A percentile compares a stretch with the other conserved stretches of the same genome.
Conservation (phyloP, 2,113 vertebrate species). For the Microcebus lehilahytsara region DNA sequence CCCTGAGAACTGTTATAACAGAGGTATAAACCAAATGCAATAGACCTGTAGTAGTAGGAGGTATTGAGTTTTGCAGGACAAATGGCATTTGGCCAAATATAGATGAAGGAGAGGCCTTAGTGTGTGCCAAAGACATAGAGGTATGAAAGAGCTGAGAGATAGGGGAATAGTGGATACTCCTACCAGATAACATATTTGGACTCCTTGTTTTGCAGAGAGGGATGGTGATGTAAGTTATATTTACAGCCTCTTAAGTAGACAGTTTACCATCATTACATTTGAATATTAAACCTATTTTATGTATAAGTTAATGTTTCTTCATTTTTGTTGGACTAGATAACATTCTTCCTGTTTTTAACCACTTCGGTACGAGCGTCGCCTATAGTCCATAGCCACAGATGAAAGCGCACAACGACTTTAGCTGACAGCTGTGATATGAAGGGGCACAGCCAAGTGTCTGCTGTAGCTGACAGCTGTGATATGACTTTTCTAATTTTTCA, state of each 20-base stretch:
- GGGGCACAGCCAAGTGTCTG: too few relatives aligned
- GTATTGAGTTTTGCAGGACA: neutral
- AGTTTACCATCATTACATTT: neutral
- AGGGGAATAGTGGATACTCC: neutral
- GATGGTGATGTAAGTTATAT: slow-evolving; percentile 11
- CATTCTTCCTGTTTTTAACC: neutral
- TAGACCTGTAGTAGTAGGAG: neutral
- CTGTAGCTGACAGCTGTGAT: too few relatives aligned
- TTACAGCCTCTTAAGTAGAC: neutral
- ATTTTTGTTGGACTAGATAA: slow-evolving; percentile 20
- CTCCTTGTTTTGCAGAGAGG: slow-evolving; percentile 41
- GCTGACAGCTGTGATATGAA: too few relatives aligned
- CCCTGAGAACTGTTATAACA: neutral
- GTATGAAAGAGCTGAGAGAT: neutral
- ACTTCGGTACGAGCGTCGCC: too few relatives aligned
- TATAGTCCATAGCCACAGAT: too few relatives aligned
- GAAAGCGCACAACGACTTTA: too few relatives aligned
- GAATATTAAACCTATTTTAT: slow-evolving; percentile 41
- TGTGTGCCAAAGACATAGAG: neutral
- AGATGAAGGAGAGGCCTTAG: neutral
- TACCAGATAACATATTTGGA: neutral
- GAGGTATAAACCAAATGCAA: neutral
- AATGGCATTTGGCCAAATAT: slow-evolving; percentile 35
- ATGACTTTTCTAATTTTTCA: too few relatives aligned
- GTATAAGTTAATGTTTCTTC: slow-evolving; percentile 41